A percentile compares a stretch with the other conserved stretches of the same genome.
phyloP scores from a whole-genome alignment of 92 coral and sea anemone species.

The Desmophyllum pertusum region DNA sequence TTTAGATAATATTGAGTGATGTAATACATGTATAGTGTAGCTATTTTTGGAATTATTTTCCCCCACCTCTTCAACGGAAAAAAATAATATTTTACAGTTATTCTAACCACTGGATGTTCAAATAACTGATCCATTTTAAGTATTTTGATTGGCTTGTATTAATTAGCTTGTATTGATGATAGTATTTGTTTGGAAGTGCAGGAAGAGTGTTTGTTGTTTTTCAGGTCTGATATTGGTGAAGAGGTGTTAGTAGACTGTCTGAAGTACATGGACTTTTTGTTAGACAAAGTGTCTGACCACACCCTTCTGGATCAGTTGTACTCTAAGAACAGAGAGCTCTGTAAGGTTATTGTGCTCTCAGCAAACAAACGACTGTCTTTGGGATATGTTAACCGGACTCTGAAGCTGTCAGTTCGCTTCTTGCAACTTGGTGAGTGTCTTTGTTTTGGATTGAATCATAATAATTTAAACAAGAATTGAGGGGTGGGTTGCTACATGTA shows the following conservation, averaged over 20 bases:
- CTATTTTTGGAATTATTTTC: too few relatives aligned
- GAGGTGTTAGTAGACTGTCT: conserved; percentile 90
- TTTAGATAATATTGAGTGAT: too few relatives aligned
- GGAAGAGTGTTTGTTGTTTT: not conserved
- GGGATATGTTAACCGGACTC: conserved; percentile 90
- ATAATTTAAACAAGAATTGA: not conserved
- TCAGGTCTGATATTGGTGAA: conserved; percentile 83
- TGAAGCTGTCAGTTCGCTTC: conserved; percentile 84
- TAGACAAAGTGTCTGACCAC: conserved; percentile 86
- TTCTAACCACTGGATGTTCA: too few relatives aligned
- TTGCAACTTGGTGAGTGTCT: conserved; percentile 83
- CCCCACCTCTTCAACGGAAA: not conserved
- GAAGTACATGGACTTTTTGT: conserved; percentile 85
- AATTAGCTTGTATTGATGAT: too few relatives aligned
- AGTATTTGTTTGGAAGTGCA: not conserved
- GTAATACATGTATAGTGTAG: too few relatives aligned
- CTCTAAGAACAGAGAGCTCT: conserved; percentile 80
- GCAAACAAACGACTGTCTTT: conserved; percentile 86
- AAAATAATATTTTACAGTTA: too few relatives aligned
- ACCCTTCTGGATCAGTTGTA: conserved; percentile 72
- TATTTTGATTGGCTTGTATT: too few relatives aligned
- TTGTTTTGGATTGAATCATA: not conserved
- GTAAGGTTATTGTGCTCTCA: conserved; percentile 76
- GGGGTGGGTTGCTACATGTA: too few relatives aligned
- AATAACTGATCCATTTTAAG: too few relatives aligned